phyloP scores from a whole-genome alignment of 37 sponge, comb jelly and placozoan species.

The Spongilla lacustris region DNA sequence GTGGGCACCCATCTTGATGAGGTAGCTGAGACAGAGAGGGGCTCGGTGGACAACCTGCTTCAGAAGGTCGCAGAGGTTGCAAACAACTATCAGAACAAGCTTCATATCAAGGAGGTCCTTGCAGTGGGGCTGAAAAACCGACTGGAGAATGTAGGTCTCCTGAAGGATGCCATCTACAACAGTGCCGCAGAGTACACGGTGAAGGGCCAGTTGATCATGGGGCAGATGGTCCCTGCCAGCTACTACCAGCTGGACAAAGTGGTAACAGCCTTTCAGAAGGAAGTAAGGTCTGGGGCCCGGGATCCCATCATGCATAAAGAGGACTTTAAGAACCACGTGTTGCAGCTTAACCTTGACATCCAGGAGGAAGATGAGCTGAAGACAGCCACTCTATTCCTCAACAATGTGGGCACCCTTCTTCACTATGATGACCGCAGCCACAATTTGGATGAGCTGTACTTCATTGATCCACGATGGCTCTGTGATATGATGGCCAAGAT shows the following conservation, averaged over 20 bases:
- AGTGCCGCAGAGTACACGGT: constrained; percentile 46
- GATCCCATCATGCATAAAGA: constrained; percentile 80
- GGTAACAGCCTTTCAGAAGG: constrained; percentile 58
- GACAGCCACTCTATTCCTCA: constrained; percentile 83
- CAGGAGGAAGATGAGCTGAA: constrained; percentile 79
- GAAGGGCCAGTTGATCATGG: constrained; percentile 42
- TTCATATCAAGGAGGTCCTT: constrained; percentile 35
- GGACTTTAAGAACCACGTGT: constrained; percentile 70
- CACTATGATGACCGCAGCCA: constrained; percentile 87
- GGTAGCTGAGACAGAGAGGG: constrained; percentile 39
- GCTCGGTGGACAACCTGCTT: constrained; percentile 4
- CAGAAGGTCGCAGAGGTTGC: constrained; percentile 36
- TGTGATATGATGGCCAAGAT: constrained; percentile 90
- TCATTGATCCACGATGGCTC: constrained; percentile 91
- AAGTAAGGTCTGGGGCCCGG: constrained; percentile 47
- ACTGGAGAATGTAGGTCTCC: constrained; percentile 55
- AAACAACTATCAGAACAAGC: constrained; percentile 16
- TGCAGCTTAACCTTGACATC: constrained; percentile 73
- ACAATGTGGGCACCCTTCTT: constrained; percentile 84
- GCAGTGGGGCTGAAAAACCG: constrained; percentile 26
- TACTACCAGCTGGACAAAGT: constrained; percentile 80
- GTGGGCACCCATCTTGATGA: constrained; percentile 80
- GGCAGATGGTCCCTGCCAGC: constrained; percentile 87
- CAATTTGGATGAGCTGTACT: constrained; percentile 84
- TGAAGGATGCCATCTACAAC: constrained; percentile 64